phyloP scores from a whole-genome alignment of 1,140 invertebrate genomes.

The Battus philenor region DNA sequence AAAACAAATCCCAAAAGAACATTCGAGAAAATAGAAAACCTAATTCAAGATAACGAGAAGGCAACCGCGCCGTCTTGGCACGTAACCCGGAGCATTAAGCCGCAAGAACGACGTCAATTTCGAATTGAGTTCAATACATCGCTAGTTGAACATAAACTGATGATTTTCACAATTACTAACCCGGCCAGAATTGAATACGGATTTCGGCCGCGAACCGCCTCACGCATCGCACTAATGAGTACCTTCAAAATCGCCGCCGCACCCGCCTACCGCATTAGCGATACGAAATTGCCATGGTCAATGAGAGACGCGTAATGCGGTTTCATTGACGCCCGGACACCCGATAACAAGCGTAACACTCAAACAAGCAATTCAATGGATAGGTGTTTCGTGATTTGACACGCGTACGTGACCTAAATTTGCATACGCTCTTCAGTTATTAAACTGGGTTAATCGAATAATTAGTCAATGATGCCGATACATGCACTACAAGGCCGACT shows the following conservation, averaged over 20 bases:
- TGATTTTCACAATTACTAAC: conserved; percentile 10
- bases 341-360: conserved; percentile 9
- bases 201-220: conserved; percentile 1
- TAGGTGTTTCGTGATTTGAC: conserved; percentile 2
- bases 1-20: too few relatives aligned
- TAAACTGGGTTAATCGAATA: too few relatives aligned
- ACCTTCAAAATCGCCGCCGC: conserved; percentile 4
- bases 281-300: conserved; percentile 8
- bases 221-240: conserved; percentile 8
- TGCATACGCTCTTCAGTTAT: too few relatives aligned
- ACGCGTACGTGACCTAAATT: too few relatives aligned
- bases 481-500: too few relatives aligned
- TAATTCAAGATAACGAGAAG: too few relatives aligned
- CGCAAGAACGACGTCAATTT: conserved; percentile 1
- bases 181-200: conserved; percentile 2
- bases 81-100: not conserved
- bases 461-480: too few relatives aligned
- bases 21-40: too few relatives aligned
- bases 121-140: not conserved
- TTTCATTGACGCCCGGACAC: not conserved
- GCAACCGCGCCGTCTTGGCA: too few relatives aligned
- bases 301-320: not conserved
- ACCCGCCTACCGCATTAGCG: conserved; percentile 5
- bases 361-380: conserved; percentile 7
- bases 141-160: not conserved